Percentiles rank a stretch among this genome's conserved stretches.
Conservation (phyloP, 2,888 invertebrate species). For the Ochropleura plecta region DNA sequence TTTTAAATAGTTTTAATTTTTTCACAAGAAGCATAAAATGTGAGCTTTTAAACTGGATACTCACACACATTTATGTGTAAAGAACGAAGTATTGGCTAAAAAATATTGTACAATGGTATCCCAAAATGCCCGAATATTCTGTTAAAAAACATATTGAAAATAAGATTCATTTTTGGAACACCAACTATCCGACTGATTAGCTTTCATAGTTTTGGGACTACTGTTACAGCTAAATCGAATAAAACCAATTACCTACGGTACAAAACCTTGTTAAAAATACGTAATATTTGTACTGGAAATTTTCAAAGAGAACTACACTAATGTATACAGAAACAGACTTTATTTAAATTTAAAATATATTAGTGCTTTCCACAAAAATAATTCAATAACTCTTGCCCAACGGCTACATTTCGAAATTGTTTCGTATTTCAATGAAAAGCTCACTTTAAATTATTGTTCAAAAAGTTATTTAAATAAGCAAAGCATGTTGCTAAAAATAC, state of each 20-base stretch:
- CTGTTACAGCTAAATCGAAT: neutral
- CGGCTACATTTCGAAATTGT: neutral
- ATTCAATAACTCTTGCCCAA: conserved; percentile 1
- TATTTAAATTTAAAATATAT: conserved; percentile 18
- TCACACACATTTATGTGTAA: neutral
- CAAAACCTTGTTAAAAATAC: conserved; percentile 10
- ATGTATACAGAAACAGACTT: conserved; percentile 4
- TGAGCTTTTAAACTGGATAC: neutral
- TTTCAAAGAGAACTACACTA: conserved; percentile 17
- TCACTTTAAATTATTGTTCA: conserved; percentile 7
- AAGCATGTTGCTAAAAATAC: neutral
- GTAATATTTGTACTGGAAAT: conserved; percentile 3
- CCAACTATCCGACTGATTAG: too few relatives aligned
- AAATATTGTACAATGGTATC: neutral
- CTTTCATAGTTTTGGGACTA: neutral
- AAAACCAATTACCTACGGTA: neutral
- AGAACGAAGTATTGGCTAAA: neutral
- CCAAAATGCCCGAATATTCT: neutral
- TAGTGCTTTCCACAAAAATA: conserved; percentile 2
- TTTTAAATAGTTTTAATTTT: neutral
- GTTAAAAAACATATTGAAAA: neutral
- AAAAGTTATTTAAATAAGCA: conserved; percentile 1
- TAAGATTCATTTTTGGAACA: neutral
- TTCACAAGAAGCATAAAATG: neutral
- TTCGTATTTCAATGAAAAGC: conserved; percentile 7